A percentile compares a stretch with the other conserved stretches of the same genome.
Conservation (phyloP, 2,888 invertebrate species). For the Agrochola litura region DNA sequence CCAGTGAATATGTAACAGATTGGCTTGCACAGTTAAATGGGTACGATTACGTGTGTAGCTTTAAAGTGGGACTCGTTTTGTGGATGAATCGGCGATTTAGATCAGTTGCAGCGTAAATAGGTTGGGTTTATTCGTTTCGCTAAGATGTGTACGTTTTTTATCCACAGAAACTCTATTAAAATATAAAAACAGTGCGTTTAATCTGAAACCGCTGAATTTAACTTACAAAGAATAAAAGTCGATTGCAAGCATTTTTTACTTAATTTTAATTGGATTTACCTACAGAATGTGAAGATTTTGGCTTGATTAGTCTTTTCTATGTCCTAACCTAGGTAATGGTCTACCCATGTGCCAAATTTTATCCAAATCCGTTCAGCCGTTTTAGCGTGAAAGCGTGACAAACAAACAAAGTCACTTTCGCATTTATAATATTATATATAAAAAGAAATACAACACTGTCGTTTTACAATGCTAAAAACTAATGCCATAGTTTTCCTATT, state of each 20-base stretch:
- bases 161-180: background rate
- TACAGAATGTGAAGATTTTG: background rate
- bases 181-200: background rate
- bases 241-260: background rate
- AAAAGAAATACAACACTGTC: too few species aligned
- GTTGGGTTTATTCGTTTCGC: background rate
- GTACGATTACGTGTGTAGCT: background rate
- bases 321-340: too few species aligned
- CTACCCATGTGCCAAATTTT: too few species aligned
- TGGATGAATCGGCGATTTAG: background rate
- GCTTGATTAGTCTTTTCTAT: too few species aligned
- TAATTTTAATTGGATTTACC: background rate
- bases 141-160: too few species aligned
- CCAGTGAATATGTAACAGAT: conserved; percentile 35
- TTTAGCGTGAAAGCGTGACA: too few species aligned
- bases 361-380: too few species aligned
- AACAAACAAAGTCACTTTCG: too few species aligned
- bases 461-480: too few species aligned
- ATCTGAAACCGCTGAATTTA: background rate
- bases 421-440: too few species aligned
- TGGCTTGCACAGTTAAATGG: conserved; percentile 24
- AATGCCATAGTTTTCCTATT: background rate
- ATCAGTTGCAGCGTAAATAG: background rate
- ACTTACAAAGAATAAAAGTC: background rate
- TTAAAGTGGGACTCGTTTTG: background rate